phyloP scores from a whole-genome alignment of 2,888 invertebrate species.

The Hypomecis atomaria region DNA sequence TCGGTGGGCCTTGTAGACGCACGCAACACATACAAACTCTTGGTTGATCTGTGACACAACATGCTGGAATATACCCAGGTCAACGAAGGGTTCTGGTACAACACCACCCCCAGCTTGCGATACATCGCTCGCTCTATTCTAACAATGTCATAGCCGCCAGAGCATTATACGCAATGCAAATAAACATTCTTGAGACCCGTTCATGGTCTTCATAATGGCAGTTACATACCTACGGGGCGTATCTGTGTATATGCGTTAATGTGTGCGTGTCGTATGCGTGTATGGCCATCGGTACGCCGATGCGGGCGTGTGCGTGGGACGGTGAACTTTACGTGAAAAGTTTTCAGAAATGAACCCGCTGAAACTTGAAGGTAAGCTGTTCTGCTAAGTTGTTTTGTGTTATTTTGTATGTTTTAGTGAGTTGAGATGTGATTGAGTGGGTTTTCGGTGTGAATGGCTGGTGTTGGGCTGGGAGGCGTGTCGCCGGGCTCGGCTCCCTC shows the following conservation, averaged over 20 bases:
- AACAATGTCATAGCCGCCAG: constrained; percentile 22
- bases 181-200: constrained; percentile 51
- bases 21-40: constrained; percentile 31
- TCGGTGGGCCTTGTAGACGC: constrained; percentile 50
- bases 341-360: constrained; percentile 52
- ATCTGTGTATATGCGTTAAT: constrained; percentile 49
- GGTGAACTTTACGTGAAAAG: constrained; percentile 60
- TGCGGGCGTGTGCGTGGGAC: constrained; percentile 55
- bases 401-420: constrained; percentile 9
- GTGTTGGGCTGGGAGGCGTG: constrained; percentile 69
- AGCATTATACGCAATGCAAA: constrained; percentile 56
- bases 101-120: constrained; percentile 20
- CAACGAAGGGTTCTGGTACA: constrained; percentile 7
- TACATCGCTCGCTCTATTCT: constrained; percentile 48
- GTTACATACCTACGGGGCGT: constrained; percentile 55
- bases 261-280: constrained; percentile 49
- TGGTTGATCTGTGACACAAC: constrained; percentile 24
- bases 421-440: neutral
- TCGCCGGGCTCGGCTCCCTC: constrained; percentile 67
- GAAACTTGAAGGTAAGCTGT: constrained; percentile 38
- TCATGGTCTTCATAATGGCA: constrained; percentile 54
- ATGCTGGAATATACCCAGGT: constrained; percentile 43
- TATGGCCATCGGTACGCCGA: constrained; percentile 47
- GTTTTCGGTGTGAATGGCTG: neutral
- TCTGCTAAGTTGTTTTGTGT: constrained; percentile 10